These are phyloP conservation scores for Prunella fulvescens DNA, from an alignment of 2,113 vertebrate species.

Conservation along the genomic window DNA sequence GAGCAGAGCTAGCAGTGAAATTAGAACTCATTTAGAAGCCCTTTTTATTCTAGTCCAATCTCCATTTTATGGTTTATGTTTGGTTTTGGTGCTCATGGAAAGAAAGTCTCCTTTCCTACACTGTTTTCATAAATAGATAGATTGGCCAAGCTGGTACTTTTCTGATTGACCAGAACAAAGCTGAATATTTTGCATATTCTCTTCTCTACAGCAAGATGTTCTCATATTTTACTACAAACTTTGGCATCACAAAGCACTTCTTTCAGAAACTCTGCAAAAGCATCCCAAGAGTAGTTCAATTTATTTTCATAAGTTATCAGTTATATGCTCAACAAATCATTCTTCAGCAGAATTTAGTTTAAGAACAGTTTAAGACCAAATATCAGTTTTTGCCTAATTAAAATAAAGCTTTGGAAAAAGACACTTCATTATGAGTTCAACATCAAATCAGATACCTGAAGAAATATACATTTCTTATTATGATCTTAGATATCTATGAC, in stretches of 20 bases:
- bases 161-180: background rate
- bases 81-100: background rate
- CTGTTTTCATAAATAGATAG: background rate
- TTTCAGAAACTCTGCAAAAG: background rate
- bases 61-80: background rate
- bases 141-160: fast-evolving
- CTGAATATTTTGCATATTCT: background rate
- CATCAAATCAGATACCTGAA: background rate
- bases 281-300: background rate
- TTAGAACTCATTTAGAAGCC: fast-evolving
- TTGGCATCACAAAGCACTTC: background rate
- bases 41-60: background rate
- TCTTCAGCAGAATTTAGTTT: background rate
- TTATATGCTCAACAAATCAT: background rate
- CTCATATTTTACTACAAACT: background rate
- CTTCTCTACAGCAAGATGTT: background rate
- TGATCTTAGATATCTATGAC: background rate
- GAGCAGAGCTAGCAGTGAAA: background rate
- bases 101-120: background rate
- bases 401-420: background rate
- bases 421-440: background rate
- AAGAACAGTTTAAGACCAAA: background rate
- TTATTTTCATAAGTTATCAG: background rate
- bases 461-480: background rate
- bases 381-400: background rate